These are phyloP conservation scores for Parnassius glacialis DNA, from an alignment of 2,888 invertebrate species.

Conservation along the genomic window DNA sequence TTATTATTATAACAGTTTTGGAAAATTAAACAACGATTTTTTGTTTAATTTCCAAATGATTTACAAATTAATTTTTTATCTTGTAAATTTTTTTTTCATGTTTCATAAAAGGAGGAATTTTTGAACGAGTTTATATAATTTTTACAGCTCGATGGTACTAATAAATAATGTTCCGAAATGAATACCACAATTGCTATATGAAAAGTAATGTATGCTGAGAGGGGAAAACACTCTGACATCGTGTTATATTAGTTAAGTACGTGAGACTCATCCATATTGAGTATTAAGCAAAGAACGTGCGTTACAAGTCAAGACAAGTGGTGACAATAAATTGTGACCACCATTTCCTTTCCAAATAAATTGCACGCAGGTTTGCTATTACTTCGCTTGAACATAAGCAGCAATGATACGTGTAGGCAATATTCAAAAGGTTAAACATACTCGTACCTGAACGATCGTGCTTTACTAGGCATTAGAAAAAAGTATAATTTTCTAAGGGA, in stretches of 20 bases:
- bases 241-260: constrained; percentile 64
- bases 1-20: no score
- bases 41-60: no score
- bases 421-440: background rate
- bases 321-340: constrained; percentile 36
- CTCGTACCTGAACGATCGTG: no score
- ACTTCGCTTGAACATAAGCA: background rate
- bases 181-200: constrained; percentile 52
- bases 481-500: no score
- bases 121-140: background rate
- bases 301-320: constrained; percentile 35
- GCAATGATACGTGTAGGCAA: background rate
- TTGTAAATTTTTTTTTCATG: no score
- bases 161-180: constrained; percentile 34
- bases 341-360: constrained; percentile 17
- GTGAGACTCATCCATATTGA: constrained; percentile 57
- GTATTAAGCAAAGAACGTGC: constrained; percentile 35
- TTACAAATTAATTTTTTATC: no score
- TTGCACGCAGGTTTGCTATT: constrained; percentile 6
- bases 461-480: no score
- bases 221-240: constrained; percentile 45
- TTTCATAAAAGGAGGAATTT: no score
- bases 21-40: no score
- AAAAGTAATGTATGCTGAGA: constrained; percentile 38
- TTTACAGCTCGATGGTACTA: constrained; percentile 16